Evolutionary conservation across 2,113 vertebrate species (phyloP), one percentile per base, ranked within the genome.

Genomic region (Actenoides lindsayi): DNA sequence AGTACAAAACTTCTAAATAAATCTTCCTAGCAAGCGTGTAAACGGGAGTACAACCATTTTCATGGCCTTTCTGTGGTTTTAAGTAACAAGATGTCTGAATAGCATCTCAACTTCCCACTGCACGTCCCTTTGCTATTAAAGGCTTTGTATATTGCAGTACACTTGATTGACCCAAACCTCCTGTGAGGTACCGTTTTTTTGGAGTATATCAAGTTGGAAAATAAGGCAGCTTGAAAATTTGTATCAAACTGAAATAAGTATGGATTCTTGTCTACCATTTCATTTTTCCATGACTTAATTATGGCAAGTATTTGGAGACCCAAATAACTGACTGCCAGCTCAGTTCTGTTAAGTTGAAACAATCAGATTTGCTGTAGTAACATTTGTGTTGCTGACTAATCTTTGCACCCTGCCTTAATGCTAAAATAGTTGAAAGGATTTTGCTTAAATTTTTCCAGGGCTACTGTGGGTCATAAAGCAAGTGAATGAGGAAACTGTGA

Each of bases 401-500:
- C 86, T 80, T 62, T 94, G 63, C 63, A 60, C 50, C 17, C 37
- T 74, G 41, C 64, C 62, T 89, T 92, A 89, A 74, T 83, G 63
- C 78, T 70, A 16, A 77, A 93, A 94, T 94, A 91, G 46, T 88
- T 95, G 94, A 37, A 87, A 84, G 83, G 91, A 95, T 95, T 94
- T 90, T 89, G 63, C 56, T 74, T 50, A 51, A 54, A 80, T 95
- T 94, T 75, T 93, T 95, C 37, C 53, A 46, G 46, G 75, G 77
- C 57, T 75, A 21, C 75, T 50, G 31, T 39, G 19, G 23, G 41
- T 65, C 41, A 37, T 33, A 41, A 85, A 67, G 51, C 51, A 64
- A 71, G 15, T 6, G 33, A 71, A 64, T 28, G 13, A 21, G 3
- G 8, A 71, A 63, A 37, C 50, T 23, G 13, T 33, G 87, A 56